A percentile compares a stretch with the other conserved stretches of the same genome.
Evolutionary conservation across 2,888 invertebrate species (phyloP).

Genomic region (Tinea trinotella): DNA sequence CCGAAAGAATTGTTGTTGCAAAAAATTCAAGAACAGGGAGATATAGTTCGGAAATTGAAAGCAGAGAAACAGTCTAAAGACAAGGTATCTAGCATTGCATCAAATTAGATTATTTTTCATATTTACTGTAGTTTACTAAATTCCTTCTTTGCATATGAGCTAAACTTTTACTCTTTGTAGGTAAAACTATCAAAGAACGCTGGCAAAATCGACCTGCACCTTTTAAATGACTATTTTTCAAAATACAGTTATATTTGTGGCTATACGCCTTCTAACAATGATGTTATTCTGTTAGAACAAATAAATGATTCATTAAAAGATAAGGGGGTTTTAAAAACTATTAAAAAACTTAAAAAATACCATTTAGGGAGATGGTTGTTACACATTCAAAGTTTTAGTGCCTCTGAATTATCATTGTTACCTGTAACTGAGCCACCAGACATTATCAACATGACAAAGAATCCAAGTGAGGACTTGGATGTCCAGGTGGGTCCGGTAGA

Average conservation of each 20-base stretch:
- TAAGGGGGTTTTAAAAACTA: slow-evolving; percentile 29
- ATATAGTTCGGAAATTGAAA: slow-evolving; percentile 86
- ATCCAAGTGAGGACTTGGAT: slow-evolving; percentile 36
- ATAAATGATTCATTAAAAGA: slow-evolving; percentile 39
- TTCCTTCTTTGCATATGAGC: neutral
- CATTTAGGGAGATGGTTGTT: slow-evolving; percentile 67
- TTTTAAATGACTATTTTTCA: slow-evolving; percentile 56
- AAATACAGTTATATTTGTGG: slow-evolving; percentile 72
- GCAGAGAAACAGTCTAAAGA: slow-evolving; percentile 82
- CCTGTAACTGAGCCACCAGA: slow-evolving; percentile 36
- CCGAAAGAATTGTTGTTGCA: slow-evolving; percentile 45
- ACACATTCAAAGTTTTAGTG: slow-evolving; percentile 74
- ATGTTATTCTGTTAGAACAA: slow-evolving; percentile 48
- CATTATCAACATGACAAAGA: slow-evolving; percentile 31
- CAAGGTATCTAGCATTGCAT: slow-evolving; percentile 72
- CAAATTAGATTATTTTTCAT: neutral
- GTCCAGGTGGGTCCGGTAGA: slow-evolving; percentile 41
- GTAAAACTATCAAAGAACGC: neutral
- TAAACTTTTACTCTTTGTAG: slow-evolving; percentile 11
- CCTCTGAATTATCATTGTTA: slow-evolving; percentile 59
- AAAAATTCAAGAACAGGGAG: slow-evolving; percentile 78
- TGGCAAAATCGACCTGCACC: slow-evolving; percentile 24
- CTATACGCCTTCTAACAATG: slow-evolving; percentile 66
- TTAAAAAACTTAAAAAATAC: too few species aligned
- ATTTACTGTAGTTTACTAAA: too few species aligned